Evolutionary conservation across 2,797 vertebrate species (phyloP).

Genomic region (Picus viridis): DNA sequence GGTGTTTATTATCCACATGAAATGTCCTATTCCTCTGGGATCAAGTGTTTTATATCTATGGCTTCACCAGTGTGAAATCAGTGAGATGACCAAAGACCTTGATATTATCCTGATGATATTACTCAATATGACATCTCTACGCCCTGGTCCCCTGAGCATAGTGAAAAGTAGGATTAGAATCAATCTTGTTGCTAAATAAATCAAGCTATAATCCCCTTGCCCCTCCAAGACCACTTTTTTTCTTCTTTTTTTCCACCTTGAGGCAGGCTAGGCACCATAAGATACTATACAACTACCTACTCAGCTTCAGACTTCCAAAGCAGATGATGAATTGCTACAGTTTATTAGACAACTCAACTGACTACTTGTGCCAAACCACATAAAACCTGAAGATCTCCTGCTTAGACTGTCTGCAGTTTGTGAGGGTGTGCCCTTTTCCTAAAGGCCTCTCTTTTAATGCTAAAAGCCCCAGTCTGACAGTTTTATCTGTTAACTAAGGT

Average conservation of each 20-base stretch:
- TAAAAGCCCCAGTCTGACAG: slow-evolving; percentile 29
- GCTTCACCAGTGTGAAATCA: slow-evolving; percentile 51
- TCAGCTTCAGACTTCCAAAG: slow-evolving; percentile 57
- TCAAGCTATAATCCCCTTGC: slow-evolving; percentile 48
- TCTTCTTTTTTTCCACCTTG: background rate
- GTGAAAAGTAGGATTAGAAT: slow-evolving; percentile 64
- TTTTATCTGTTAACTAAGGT: slow-evolving; percentile 17
- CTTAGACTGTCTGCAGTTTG: background rate
- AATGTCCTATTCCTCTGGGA: slow-evolving; percentile 36
- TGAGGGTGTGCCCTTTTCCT: background rate
- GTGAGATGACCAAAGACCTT: slow-evolving; percentile 69
- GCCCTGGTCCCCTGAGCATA: slow-evolving; percentile 45
- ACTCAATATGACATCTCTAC: slow-evolving; percentile 63
- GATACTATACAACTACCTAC: slow-evolving; percentile 13
- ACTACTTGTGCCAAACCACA: slow-evolving; percentile 34
- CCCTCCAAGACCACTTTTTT: slow-evolving; percentile 34
- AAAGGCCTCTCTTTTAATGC: slow-evolving; percentile 18
- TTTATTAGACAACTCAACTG: slow-evolving; percentile 61
- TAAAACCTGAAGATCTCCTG: slow-evolving; percentile 39
- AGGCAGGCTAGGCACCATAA: slow-evolving; percentile 10
- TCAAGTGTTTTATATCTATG: slow-evolving; percentile 57
- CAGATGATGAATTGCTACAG: slow-evolving; percentile 24
- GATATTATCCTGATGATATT: slow-evolving; percentile 63
- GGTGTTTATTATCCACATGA: slow-evolving; percentile 58
- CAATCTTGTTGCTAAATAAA: slow-evolving; percentile 69